Evolutionary conservation across 2,797 vertebrate genomes (phyloP), one percentile per base, ranked within the genome.

Genomic region (Scarus forsteni): DNA sequence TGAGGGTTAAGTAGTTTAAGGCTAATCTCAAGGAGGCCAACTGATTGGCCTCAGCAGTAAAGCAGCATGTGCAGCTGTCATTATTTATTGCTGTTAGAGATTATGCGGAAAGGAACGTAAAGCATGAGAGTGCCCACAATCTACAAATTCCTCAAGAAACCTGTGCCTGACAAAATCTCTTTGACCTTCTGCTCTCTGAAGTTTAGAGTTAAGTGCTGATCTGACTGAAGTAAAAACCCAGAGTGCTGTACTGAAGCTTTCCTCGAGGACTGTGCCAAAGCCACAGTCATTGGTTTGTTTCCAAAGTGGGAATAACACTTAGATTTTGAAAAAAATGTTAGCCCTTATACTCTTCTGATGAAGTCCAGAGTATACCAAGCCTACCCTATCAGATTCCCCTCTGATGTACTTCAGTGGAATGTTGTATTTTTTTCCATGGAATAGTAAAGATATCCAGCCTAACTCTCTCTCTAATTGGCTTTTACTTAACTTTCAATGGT

Each of bases 11-110:
- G 95, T 92, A 92, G 92, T 95, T 96, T 95, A 95, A 86, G 78
- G 85, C 89, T 96, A 96, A 96, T 96, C 96, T 94, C 34, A 7
- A 93, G 90, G 86, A 94, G 93, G 88, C 92, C 92, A 89, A 93
- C 93, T 94, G 94, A 94, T 96, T 95, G 93, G 90, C 94, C 91
- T 92, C 80, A 60, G 82, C 44, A 50, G 85, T 82, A 86, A 86
- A 85, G 89, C 86, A 89, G 91, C 95, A 94, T 95, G 94, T 95
- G 94, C 91, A 90, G 75, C 94, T 95, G 95, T 96, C 95, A 94
- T 78, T 92, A 88, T 93, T 90, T 95, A 93, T 96, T 95, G 95
- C 88, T 72, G 60, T 70, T 52, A 85, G 84, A 90, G 91, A 94
- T 94, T 90, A 81, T 65, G 69, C 70, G 65, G 71, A 46, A 83